Evolutionary conservation across 1,140 invertebrate species (phyloP), one percentile per base, ranked within the genome.

Genomic region (Propsilocerus akamusi): DNA sequence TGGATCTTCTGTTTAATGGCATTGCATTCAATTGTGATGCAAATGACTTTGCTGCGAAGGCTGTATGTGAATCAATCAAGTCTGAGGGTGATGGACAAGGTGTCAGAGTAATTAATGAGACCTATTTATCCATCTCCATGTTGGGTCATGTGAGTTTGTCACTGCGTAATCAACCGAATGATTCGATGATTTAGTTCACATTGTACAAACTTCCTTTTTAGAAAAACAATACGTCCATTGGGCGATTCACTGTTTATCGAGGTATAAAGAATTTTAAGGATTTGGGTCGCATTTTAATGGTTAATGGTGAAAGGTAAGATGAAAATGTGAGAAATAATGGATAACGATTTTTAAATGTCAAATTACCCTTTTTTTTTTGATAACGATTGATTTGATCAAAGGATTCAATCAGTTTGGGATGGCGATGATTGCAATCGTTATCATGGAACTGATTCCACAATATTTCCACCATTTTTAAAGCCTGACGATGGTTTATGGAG

Each of bases 381-480:
- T 11, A 3, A 30, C 6, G 28, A 11, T 2, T 4, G 10, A n/a
- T n/a, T 4, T 30, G 10, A 30, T 7, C 3, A 5, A 20, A 41
- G 34, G 5, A 8, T 17, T 7, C 34, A 17, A 1, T 41, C 34
- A 5, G 34, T 72, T 1, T 86, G 81, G 79, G 61, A 60, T 1
- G 75, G 70, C 2, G 34, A 41, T 41, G 65, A 69, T 32, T 87
- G 83, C 58, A 83, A 86, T 58, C 59, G 70, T 1, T 81, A 71
- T 54, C 67, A 73, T 12, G 85, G 85, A 4, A 83, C 81, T 0
- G 85, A 88, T 58, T 76, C 79, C 0, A 83, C 82, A 0, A 75
- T 87, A 5, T 87, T 86, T 61, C 72, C 81, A 4, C 81, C 84
- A 0, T 76, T 75, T 52, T 62, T 80, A 14, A 73, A 69, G 0